Percentiles rank a stretch among this genome's conserved stretches.
phyloP scores from a whole-genome alignment of 37 sponge, comb jelly and placozoan genomes.

The Bolinopsis microptera region DNA sequence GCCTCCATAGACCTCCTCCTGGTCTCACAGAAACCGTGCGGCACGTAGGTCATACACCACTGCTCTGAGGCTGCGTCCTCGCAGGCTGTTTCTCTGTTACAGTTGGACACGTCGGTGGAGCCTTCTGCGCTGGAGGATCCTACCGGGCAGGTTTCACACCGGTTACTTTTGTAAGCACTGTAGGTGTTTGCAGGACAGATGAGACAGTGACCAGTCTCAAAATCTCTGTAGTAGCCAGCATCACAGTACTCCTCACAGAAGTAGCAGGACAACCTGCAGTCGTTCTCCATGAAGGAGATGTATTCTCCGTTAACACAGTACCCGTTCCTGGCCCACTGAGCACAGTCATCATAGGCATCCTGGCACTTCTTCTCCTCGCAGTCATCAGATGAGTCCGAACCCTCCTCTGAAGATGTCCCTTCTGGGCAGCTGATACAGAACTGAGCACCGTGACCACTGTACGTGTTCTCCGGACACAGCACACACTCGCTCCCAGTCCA shows the following conservation, averaged over 20 bases:
- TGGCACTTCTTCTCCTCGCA: background rate
- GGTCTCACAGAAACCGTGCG: background rate
- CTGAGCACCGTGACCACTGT: conserved; percentile 13
- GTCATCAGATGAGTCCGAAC: background rate
- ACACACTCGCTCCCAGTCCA: background rate
- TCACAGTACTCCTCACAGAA: conserved; percentile 20
- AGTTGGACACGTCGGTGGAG: background rate
- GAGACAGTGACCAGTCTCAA: background rate
- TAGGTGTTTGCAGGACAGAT: conserved; percentile 5
- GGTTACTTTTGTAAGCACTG: background rate
- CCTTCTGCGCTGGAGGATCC: background rate
- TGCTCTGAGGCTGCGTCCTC: background rate
- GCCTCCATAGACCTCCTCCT: background rate
- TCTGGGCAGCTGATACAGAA: conserved; percentile 9
- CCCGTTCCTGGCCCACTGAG: background rate
- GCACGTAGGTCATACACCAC: background rate
- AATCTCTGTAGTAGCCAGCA: background rate
- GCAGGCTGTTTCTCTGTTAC: background rate
- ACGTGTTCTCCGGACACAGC: background rate
- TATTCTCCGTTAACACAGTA: background rate
- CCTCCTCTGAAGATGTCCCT: background rate
- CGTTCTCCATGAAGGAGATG: background rate
- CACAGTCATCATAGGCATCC: background rate
- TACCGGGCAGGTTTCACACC: background rate
- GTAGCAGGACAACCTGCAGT: background rate